Evolutionary conservation across 1,140 invertebrate species (phyloP).

Genomic region (Drosophila erecta): DNA sequence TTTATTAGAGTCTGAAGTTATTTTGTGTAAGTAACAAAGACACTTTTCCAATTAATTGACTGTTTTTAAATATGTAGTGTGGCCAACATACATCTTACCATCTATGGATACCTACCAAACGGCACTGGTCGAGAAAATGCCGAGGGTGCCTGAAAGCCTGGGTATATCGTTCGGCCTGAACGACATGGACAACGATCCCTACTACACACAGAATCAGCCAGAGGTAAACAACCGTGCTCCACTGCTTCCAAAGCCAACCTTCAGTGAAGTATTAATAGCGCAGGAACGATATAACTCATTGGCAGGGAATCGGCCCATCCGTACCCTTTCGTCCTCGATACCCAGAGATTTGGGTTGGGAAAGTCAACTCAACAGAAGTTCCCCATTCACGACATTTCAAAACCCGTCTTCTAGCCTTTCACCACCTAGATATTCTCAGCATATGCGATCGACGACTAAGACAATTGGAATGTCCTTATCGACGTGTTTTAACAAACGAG

Average conservation of each 20-base stretch:
- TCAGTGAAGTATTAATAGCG: neutral
- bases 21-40: too few species aligned
- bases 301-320: neutral
- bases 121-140: neutral
- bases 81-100: neutral
- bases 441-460: neutral
- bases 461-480: neutral
- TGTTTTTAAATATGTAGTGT: too few species aligned
- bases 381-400: neutral
- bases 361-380: neutral
- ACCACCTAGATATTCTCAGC: neutral
- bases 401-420: neutral
- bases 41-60: too few species aligned
- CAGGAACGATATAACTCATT: neutral
- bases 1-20: too few species aligned
- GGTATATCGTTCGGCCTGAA: neutral
- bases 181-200: conserved; percentile 40
- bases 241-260: conserved; percentile 26
- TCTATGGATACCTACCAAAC: neutral
- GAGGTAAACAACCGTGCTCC: neutral
- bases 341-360: neutral
- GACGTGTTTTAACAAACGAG: neutral
- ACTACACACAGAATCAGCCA: conserved; percentile 18
- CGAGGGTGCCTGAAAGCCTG: neutral
- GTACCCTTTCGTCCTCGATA: neutral